These are phyloP conservation scores for Megaustenia siamemsis DNA, from an alignment of 2,888 invertebrate genomes.

Conservation along the genomic window DNA sequence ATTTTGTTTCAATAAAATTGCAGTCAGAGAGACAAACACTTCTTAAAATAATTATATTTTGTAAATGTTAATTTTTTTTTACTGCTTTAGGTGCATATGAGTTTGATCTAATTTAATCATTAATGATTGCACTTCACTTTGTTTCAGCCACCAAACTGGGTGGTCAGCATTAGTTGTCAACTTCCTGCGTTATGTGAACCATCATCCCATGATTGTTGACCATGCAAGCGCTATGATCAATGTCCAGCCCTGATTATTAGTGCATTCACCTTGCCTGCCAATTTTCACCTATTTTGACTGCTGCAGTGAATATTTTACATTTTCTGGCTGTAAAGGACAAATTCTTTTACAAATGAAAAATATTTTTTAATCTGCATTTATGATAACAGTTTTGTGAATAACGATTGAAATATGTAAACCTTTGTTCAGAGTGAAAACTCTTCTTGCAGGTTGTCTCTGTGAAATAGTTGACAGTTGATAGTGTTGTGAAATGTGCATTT, in stretches of 20 bases:
- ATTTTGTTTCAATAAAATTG: too few relatives aligned
- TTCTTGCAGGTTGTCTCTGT: too few relatives aligned
- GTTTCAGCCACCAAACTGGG: slow-evolving; percentile 79
- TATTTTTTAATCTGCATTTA: not conserved
- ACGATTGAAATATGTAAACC: too few relatives aligned
- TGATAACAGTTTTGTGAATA: too few relatives aligned
- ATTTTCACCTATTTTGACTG: not conserved
- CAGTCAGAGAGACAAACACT: too few relatives aligned
- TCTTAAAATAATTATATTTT: too few relatives aligned
- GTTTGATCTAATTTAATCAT: too few relatives aligned
- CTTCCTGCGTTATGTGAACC: slow-evolving; percentile 58
- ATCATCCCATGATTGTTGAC: slow-evolving; percentile 49
- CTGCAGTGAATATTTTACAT: not conserved
- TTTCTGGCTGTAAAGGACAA: not conserved
- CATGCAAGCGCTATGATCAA: slow-evolving; percentile 47
- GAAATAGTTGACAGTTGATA: too few relatives aligned
- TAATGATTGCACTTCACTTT: slow-evolving; percentile 6
- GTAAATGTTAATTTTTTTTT: too few relatives aligned
- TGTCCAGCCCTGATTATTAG: slow-evolving; percentile 45
- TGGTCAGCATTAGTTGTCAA: slow-evolving; percentile 77
- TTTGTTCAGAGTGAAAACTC: too few relatives aligned
- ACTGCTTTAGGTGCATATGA: too few relatives aligned
- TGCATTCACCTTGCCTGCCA: not conserved
- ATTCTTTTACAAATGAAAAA: not conserved
- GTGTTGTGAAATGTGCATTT: too few relatives aligned